Conservation (phyloP, 1,140 invertebrate species). For the Bilobella aurantiaca region DNA sequence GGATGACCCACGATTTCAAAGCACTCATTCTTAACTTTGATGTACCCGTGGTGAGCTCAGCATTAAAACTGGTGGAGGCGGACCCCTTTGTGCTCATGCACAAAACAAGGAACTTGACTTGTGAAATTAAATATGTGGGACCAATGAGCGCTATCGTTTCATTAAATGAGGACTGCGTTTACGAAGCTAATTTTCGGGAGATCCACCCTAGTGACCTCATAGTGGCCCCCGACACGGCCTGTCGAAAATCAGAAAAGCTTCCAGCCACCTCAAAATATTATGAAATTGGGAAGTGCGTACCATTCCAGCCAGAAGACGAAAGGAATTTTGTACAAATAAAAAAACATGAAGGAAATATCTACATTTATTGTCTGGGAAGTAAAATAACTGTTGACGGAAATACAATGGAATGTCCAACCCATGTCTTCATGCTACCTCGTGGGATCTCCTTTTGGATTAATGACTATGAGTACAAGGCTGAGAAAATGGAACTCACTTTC, state of each 20-base stretch:
- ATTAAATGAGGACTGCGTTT: slow-evolving; percentile 13
- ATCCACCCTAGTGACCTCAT: neutral
- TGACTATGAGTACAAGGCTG: slow-evolving; percentile 12
- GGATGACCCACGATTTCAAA: neutral
- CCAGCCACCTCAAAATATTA: slow-evolving; percentile 8
- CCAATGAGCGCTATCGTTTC: slow-evolving; percentile 13
- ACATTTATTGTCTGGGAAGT: slow-evolving; percentile 15
- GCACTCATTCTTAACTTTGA: slow-evolving; percentile 9
- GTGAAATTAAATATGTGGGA: slow-evolving; percentile 14
- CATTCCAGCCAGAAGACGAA: neutral
- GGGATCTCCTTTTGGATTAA: slow-evolving; percentile 17
- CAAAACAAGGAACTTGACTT: slow-evolving; percentile 13
- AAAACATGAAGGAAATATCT: neutral
- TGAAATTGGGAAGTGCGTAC: neutral
- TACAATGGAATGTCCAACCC: slow-evolving; percentile 7
- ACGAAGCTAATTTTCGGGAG: neutral
- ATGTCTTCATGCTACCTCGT: slow-evolving; percentile 11
- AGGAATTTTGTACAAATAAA: slow-evolving; percentile 16
- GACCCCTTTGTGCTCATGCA: slow-evolving; percentile 18
- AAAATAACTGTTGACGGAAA: slow-evolving; percentile 9
- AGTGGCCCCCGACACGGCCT: neutral
- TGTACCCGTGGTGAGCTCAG: slow-evolving; percentile 7
- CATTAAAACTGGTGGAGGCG: slow-evolving; percentile 16
- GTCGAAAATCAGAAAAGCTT: neutral
- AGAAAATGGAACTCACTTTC: neutral